phyloP scores from a whole-genome alignment of 2,888 invertebrate genomes.

The Dendrolimus pini region DNA sequence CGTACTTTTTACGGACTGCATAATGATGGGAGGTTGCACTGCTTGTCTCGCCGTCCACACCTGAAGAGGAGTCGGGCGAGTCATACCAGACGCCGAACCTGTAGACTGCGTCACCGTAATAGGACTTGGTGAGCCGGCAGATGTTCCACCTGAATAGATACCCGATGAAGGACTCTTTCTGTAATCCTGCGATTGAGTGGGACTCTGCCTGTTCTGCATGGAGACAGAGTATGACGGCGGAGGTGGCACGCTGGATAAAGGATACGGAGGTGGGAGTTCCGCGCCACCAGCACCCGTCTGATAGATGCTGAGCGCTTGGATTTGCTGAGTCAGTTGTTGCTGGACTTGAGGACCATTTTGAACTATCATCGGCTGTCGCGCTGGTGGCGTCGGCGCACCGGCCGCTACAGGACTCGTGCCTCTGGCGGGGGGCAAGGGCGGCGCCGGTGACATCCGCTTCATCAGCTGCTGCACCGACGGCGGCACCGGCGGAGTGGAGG shows the following conservation, averaged over 20 bases:
- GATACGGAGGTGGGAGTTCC: conserved; percentile 83
- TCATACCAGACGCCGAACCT: conserved; percentile 80
- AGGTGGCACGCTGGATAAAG: conserved; percentile 79
- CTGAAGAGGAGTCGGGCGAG: conserved; percentile 87
- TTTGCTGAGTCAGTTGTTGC: conserved; percentile 91
- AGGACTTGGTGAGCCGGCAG: conserved; percentile 90
- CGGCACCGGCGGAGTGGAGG: conserved; percentile 81
- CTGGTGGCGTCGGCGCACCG: conserved; percentile 72
- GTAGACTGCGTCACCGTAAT: conserved; percentile 82
- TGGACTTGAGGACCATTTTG: conserved; percentile 89
- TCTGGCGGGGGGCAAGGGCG: conserved; percentile 78
- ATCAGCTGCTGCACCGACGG: conserved; percentile 76
- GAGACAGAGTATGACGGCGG: conserved; percentile 92
- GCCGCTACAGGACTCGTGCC: conserved; percentile 87
- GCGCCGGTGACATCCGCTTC: conserved; percentile 80
- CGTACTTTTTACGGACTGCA: conserved; percentile 97
- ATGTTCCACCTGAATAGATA: conserved; percentile 89
- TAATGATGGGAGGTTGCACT: conserved; percentile 95
- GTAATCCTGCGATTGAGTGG: conserved; percentile 88
- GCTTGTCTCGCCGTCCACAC: conserved; percentile 92
- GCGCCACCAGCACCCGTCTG: conserved; percentile 77
- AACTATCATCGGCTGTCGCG: conserved; percentile 86
- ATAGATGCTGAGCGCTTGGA: conserved; percentile 89
- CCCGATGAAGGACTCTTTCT: conserved; percentile 92
- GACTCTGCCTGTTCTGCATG: conserved; percentile 91